Base-by-base conservation (phyloP, 2,888 invertebrate species). In the Eueremaeus valkanovi region DNA sequence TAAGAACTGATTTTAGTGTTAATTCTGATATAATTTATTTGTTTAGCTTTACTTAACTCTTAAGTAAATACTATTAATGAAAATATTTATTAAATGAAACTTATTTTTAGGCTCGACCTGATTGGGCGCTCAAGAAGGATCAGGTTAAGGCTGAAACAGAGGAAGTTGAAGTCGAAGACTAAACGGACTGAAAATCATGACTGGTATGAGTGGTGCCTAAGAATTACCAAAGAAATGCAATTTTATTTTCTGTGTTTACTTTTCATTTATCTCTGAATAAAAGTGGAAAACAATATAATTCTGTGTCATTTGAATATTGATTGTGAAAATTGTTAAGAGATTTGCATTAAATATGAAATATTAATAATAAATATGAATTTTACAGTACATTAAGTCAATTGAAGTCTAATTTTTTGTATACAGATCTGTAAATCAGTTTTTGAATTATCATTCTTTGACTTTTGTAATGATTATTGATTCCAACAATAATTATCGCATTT, bases 71-170 rank as follows among this genome's bases (percentile, higher is more conserved):
- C 5, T 49, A 49, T 11, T 49, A 49, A 13, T 49, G 3, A 8
- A 55, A 55, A 55, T 27, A 55, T 18, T 29, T 27, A 8, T 1
- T 29, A 29, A 58, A 13, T 29, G 21, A 9, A 58, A 27, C 3
- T 29, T 36, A 13, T 36, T 24, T 70, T 33, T 76, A 77, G 78
- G 75, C 73, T 73, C 79, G 79, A 76, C 80, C 80, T 21, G 79
- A 80, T 76, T 80, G 80, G 80, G 80, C 80, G 42, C 70, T 78
- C 75, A 78, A 77, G 76, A 76, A 80, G 78, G 75, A 78, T 40
- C 36, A 75, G 49, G n/a, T 72, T 63, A 55, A 76, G 51, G 18
- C 76, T 76, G 73, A 73, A 49, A 36, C 58, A 2, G 58, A 74
- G 73, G 61, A 73, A 75, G 40, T 74, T 72, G 49, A 63, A 40